Evolutionary conservation across 2,113 vertebrate genomes (phyloP), one percentile per base, ranked within the genome.

Genomic region (Megaceryle torquata): DNA sequence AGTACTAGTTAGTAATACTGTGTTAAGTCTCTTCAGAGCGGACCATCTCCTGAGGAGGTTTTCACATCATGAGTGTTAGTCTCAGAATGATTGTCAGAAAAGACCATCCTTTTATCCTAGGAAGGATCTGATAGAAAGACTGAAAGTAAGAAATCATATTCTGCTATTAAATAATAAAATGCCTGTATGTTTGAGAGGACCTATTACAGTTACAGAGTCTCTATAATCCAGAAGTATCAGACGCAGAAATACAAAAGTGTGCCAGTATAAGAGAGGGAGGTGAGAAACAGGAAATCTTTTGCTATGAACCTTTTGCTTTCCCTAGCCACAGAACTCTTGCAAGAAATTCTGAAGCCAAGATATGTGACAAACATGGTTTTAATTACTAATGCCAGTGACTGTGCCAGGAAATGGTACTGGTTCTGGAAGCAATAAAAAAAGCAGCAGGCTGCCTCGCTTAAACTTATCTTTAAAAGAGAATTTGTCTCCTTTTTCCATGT

Each of bases 401-500:
- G 4, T 75, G 67, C 76, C 69, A 94, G 75, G 86, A 88, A 88
- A 88, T 59, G 10, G 65, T 82, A 43, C 31, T 71, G 56, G 81
- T 87, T 84, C 89, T 96, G 78, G 46, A 84, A 89, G 81, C 51
- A 89, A 54, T 82, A 75, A 82, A 91, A 37, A 91, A 79, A 43
- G n/a, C 84, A 87, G 60, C 56, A 82, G 51, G 65, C 1, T 84
- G 11, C 35, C 28, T 35, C 89, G n/a, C 74, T 89, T 78, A 50
- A 59, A 54, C n/a, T 37, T 91, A 51, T 2, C 56, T 84, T 80
- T 91, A 57, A 84, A 60, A 78, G n/a, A 82, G 53, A 29, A 35
- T 83, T 70, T 82, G 59, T 56, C 77, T 87, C 51, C 11, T 83
- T 90, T 93, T 94, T 92, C 86, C 89, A 67, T 95, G 69, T 48